These are phyloP conservation scores for Neomorphus geoffroyi DNA, from an alignment of 2,797 vertebrate genomes.

Conservation along the genomic window DNA sequence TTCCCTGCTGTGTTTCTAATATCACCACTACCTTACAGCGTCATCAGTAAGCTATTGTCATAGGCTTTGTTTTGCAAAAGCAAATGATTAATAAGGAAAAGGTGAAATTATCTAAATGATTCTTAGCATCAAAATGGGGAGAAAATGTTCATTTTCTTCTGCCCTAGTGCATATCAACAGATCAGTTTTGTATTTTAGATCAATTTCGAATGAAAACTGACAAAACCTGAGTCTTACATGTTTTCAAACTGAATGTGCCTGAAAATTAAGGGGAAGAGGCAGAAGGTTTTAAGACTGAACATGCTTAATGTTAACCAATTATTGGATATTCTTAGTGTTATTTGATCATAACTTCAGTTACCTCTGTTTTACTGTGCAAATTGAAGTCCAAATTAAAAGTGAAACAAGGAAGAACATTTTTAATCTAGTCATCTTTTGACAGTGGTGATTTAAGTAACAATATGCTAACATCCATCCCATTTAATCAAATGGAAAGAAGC, in stretches of 20 bases:
- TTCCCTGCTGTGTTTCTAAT: neutral
- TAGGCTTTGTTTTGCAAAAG: neutral
- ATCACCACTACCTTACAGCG: neutral
- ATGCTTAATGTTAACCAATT: neutral
- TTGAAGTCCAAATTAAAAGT: neutral
- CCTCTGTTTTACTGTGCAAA: neutral
- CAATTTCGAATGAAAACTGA: neutral
- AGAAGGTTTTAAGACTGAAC: neutral
- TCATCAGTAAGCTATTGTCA: neutral
- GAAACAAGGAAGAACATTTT: neutral
- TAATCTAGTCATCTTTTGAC: neutral
- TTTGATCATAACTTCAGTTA: neutral
- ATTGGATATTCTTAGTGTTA: neutral
- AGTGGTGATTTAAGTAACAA: neutral
- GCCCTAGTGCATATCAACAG: neutral
- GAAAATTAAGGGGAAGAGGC: neutral
- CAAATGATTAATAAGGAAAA: neutral
- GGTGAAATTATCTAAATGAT: neutral
- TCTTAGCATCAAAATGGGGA: neutral
- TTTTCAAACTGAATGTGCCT: neutral
- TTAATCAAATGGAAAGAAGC: neutral
- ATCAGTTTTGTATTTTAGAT: neutral
- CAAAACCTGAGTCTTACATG: neutral
- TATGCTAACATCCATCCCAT: neutral
- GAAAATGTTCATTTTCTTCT: neutral